Conservation (phyloP, 1,140 invertebrate species). For the Drosophila sechellia region DNA sequence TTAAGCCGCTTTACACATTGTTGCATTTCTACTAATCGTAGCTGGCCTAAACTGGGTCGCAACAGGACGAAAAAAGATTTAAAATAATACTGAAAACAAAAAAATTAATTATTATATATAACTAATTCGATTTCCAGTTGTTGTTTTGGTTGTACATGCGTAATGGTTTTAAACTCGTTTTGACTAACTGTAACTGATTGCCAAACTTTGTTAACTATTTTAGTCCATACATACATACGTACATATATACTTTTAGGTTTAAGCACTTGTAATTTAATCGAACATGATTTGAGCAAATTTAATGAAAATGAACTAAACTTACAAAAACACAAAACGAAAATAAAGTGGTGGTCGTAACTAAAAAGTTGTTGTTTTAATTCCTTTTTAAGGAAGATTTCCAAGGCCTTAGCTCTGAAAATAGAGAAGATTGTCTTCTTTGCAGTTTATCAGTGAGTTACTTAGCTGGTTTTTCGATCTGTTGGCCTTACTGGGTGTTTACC, state of each 20-base stretch:
- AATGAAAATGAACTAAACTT: constrained; percentile 79
- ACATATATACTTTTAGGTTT: constrained; percentile 78
- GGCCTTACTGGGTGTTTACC: background rate
- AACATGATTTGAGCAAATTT: constrained; percentile 80
- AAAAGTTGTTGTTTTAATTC: constrained; percentile 20
- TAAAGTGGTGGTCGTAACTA: constrained; percentile 77
- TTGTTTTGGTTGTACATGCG: constrained; percentile 62
- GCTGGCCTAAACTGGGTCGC: constrained; percentile 12
- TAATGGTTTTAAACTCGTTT: constrained; percentile 65
- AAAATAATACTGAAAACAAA: constrained; percentile 27
- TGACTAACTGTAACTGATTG: constrained; percentile 65
- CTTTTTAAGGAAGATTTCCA: background rate
- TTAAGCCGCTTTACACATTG: constrained; percentile 77
- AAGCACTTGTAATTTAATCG: constrained; percentile 79
- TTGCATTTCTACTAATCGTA: constrained; percentile 74
- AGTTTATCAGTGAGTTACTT: too few species aligned
- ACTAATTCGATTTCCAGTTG: constrained; percentile 74
- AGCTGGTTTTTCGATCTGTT: too few species aligned
- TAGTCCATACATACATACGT: constrained; percentile 78
- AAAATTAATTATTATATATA: constrained; percentile 23
- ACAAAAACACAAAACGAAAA: constrained; percentile 72
- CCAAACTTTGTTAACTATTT: constrained; percentile 78
- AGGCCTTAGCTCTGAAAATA: too few species aligned
- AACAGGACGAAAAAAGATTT: constrained; percentile 11
- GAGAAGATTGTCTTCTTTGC: too few species aligned